Percentiles rank a stretch among this genome's conserved stretches.
phyloP scores from a whole-genome alignment of 2,888 invertebrate species.

The Vesta saturnalis region DNA sequence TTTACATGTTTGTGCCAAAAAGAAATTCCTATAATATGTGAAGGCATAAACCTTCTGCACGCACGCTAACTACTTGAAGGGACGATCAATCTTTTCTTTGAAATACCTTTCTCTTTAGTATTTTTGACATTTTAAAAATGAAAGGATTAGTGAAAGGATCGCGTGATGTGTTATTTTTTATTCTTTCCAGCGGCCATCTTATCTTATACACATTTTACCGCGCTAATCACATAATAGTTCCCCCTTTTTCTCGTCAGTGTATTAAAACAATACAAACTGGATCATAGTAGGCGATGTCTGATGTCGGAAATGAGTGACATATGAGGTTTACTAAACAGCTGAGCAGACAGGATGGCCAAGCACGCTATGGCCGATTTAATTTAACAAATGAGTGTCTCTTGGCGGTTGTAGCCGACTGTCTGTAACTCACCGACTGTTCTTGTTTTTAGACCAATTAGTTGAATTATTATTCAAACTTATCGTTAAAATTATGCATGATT shows the following conservation, averaged over 20 bases:
- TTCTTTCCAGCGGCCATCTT: constrained; percentile 24
- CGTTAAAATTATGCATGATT: constrained; percentile 46
- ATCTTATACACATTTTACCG: constrained; percentile 18
- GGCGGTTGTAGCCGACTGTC: constrained; percentile 57
- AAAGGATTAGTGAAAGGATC: constrained; percentile 5
- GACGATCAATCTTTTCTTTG: constrained; percentile 5
- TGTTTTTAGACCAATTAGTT: constrained; percentile 62
- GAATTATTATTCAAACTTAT: constrained; percentile 61
- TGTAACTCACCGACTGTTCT: constrained; percentile 56
- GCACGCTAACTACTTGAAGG: constrained; percentile 3
- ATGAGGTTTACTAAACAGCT: constrained; percentile 64
- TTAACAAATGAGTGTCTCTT: constrained; percentile 63
- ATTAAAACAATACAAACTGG: constrained; percentile 23
- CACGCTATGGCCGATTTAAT: constrained; percentile 63
- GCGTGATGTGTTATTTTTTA: neutral
- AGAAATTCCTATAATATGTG: neutral
- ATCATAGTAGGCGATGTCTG: constrained; percentile 48
- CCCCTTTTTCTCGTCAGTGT: constrained; percentile 17
- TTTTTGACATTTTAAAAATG: constrained; percentile 1
- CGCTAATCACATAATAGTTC: constrained; percentile 28
- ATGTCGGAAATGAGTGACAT: constrained; percentile 64
- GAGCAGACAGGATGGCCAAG: constrained; percentile 61
- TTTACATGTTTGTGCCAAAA: neutral
- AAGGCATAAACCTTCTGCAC: neutral
- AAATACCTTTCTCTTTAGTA: constrained; percentile 8